These are phyloP conservation scores for Pao palembangensis DNA, from an alignment of 2,113 vertebrate genomes.

Conservation along the genomic window DNA sequence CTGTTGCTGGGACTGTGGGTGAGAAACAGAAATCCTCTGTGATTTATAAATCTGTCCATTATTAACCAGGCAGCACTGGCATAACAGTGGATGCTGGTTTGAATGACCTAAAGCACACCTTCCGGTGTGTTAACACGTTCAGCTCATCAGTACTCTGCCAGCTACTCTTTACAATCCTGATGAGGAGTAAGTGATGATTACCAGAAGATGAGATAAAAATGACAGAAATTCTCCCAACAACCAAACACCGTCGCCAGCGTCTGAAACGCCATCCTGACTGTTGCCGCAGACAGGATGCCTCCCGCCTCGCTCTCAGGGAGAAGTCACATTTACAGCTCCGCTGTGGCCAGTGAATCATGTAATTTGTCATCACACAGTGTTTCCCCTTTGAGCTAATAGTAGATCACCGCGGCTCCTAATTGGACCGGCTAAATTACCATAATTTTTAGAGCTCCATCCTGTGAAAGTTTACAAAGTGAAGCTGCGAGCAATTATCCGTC, in stretches of 20 bases:
- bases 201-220: no score
- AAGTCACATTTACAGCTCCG: slow-evolving; percentile 40
- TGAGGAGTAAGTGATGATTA: no score
- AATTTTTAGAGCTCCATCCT: slow-evolving; percentile 46
- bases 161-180: no score
- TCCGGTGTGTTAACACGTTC: no score
- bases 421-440: slow-evolving; percentile 59
- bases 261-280: not conserved
- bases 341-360: slow-evolving; percentile 55
- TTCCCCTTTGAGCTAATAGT: slow-evolving; percentile 55
- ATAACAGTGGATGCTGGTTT: no score
- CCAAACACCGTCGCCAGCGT: not conserved
- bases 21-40: slow-evolving; percentile 10
- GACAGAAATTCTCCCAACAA: no score
- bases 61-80: no score
- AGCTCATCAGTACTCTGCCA: no score
- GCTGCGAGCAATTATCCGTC: slow-evolving; percentile 68
- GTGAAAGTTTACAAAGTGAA: slow-evolving; percentile 58
- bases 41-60: slow-evolving; percentile 1
- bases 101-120: no score
- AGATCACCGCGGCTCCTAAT: slow-evolving; percentile 59
- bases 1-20: slow-evolving; percentile 21
- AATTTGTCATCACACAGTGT: slow-evolving; percentile 52
- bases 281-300: not conserved
- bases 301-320: slow-evolving; percentile 18